These are phyloP conservation scores for Habrosyne pyritoides DNA, from an alignment of 2,888 invertebrate genomes.

Conservation along the genomic window DNA sequence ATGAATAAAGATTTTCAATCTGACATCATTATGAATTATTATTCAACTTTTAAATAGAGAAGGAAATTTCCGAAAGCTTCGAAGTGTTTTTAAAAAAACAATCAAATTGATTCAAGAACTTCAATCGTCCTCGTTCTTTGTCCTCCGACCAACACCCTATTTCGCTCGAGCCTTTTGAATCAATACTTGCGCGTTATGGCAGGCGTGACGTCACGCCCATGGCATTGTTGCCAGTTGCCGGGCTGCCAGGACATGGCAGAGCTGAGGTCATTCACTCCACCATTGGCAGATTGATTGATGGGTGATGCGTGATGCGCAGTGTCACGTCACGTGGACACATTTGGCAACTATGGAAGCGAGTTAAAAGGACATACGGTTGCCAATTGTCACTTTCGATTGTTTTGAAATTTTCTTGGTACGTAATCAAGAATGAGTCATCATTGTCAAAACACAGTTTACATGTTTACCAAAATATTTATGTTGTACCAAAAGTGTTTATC, in stretches of 20 bases:
- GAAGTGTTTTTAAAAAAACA: no score
- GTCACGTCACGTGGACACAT: conserved; percentile 35
- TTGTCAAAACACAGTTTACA: no score
- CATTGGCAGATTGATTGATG: conserved; percentile 53
- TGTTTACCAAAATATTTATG: no score
- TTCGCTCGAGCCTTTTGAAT: background rate
- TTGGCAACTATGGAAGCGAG: conserved; percentile 30
- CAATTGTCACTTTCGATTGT: conserved; percentile 38
- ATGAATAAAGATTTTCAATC: no score
- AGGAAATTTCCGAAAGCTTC: no score
- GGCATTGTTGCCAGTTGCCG: conserved; percentile 34
- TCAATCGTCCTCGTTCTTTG: background rate
- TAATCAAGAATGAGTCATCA: conserved; percentile 13
- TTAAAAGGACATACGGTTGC: conserved; percentile 36
- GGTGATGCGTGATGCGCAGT: conserved; percentile 48
- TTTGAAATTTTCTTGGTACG: conserved; percentile 36
- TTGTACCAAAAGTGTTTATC: no score
- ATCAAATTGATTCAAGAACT: background rate
- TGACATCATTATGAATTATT: background rate
- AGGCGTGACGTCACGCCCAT: conserved; percentile 47
- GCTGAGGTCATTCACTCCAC: conserved; percentile 59
- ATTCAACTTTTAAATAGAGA: no score
- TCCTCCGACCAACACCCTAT: background rate
- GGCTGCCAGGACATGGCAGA: conserved; percentile 37
- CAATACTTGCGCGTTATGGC: conserved; percentile 10